Evolutionary conservation across 1,140 invertebrate genomes (phyloP), one percentile per base, ranked within the genome.

Genomic region (Rhopalosiphum maidis): DNA sequence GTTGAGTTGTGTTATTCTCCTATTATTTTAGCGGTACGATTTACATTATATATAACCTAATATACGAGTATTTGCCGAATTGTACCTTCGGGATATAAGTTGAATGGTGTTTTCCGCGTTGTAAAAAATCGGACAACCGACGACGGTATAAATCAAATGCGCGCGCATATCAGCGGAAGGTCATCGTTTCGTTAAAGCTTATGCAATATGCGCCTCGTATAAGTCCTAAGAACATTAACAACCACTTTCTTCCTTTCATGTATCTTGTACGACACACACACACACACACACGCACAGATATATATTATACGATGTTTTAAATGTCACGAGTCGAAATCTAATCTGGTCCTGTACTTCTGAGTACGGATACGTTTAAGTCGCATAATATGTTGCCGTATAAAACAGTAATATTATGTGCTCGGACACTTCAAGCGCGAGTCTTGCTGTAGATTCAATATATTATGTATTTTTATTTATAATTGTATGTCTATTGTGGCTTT

Each of bases 301-400:
- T 68, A 11, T 68, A n/a, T 68, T 68, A 54, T 37, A 51, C 21
- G 60, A 18, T 51, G 68, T 54, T 82, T 77, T 82, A 92, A 92
- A 92, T 92, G 91, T 92, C 91, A 92, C 91, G 91, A 92, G 9
- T 83, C 68, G 91, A 92, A 92, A 92, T 48, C 46, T 85, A 35
- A 92, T 92, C 91, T 48, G 68, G 43, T 83, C 48, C 3, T 55
- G 48, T 35, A 30, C 48, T 54, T 55, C 48, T n/a, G 35, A 43
- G 51, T 15, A 77, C 30, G 60, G 88, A 55, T 41, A 60, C 85
- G 85, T 86, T 51, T 2, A 88, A 51, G n/a, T 21, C n/a, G 48
- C 22, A 37, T 30, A n/a, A 41, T 37, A n/a, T 23, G 86, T n/a
- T 48, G 11, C n/a, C 25, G 18, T 48, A 21, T 88, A 51, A 25